phyloP scores from a whole-genome alignment of 1,140 invertebrate species.

The silkworm (Bombyx mori) region DNA sequence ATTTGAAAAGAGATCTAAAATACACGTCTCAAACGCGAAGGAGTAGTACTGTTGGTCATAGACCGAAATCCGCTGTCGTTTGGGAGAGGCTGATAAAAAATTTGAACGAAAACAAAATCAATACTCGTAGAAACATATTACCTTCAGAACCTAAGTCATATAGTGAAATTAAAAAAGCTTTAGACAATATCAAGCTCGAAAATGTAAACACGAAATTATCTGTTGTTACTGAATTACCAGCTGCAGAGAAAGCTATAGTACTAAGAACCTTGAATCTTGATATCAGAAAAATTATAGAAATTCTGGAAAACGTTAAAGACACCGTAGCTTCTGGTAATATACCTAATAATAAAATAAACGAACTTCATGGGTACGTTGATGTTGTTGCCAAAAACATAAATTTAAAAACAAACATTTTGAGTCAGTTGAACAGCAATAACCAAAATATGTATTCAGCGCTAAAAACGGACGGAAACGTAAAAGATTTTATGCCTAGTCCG shows the following conservation, averaged over 20 bases:
- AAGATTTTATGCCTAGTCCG: no score
- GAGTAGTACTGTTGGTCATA: constrained; percentile 16
- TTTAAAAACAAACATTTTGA: constrained; percentile 34
- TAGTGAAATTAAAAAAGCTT: constrained; percentile 34
- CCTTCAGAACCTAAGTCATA: constrained; percentile 22
- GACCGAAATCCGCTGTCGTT: constrained; percentile 39
- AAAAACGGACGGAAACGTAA: background rate
- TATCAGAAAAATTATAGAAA: constrained; percentile 21
- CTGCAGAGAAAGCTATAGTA: constrained; percentile 33
- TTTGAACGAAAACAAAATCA: constrained; percentile 21
- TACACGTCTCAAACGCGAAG: constrained; percentile 20
- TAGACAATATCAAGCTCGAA: constrained; percentile 27
- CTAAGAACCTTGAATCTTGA: constrained; percentile 42
- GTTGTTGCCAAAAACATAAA: constrained; percentile 33
- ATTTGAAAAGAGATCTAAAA: constrained; percentile 35
- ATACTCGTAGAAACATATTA: constrained; percentile 24
- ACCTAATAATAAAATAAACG: constrained; percentile 23
- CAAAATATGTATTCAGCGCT: background rate
- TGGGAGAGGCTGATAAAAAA: constrained; percentile 48
- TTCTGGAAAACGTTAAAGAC: constrained; percentile 31
- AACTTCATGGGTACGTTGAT: constrained; percentile 36
- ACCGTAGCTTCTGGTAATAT: constrained; percentile 22
- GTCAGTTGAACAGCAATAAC: constrained; percentile 20
- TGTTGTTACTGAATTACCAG: constrained; percentile 22
- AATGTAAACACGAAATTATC: constrained; percentile 32